phyloP scores from a whole-genome alignment of 2,113 vertebrate genomes.

The Engystomops pustulosus region DNA sequence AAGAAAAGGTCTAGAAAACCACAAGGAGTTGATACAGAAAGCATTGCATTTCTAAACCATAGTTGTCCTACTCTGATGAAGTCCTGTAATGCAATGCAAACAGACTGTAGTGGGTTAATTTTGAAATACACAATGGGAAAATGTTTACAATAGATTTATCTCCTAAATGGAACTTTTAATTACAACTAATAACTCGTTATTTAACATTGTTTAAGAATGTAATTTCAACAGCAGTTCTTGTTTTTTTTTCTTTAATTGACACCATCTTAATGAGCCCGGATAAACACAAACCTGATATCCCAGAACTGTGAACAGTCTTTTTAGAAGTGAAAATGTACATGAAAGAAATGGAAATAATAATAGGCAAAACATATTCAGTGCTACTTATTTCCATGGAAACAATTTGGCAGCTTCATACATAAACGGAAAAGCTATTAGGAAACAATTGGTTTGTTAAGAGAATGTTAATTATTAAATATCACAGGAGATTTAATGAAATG shows the following conservation, averaged over 20 bases:
- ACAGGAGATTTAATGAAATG: slow-evolving; percentile 48
- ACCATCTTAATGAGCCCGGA: slow-evolving; percentile 40
- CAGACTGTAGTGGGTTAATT: neutral
- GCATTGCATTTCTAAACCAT: too few species aligned
- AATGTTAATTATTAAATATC: slow-evolving; percentile 57
- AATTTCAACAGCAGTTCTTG: slow-evolving; percentile 25
- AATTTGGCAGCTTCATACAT: slow-evolving; percentile 30
- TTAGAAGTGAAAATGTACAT: slow-evolving; percentile 45
- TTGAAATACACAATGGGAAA: neutral
- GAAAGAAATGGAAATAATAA: slow-evolving; percentile 35
- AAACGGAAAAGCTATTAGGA: slow-evolving; percentile 55
- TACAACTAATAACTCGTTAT: slow-evolving; percentile 40
- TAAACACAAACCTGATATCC: slow-evolving; percentile 37
- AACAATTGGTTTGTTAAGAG: slow-evolving; percentile 57
- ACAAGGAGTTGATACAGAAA: too few species aligned
- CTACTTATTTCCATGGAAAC: slow-evolving; percentile 49
- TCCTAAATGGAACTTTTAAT: slow-evolving; percentile 44
- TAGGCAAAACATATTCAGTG: slow-evolving; percentile 32
- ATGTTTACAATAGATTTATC: slow-evolving; percentile 40
- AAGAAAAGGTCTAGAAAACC: too few species aligned
- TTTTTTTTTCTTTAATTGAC: slow-evolving; percentile 36
- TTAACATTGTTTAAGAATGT: slow-evolving; percentile 43
- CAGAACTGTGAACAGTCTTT: slow-evolving; percentile 35
- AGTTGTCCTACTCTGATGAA: too few species aligned
- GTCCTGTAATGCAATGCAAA: neutral